phyloP scores from a whole-genome alignment of 2,797 vertebrate species.

The Podarcis siculus region DNA sequence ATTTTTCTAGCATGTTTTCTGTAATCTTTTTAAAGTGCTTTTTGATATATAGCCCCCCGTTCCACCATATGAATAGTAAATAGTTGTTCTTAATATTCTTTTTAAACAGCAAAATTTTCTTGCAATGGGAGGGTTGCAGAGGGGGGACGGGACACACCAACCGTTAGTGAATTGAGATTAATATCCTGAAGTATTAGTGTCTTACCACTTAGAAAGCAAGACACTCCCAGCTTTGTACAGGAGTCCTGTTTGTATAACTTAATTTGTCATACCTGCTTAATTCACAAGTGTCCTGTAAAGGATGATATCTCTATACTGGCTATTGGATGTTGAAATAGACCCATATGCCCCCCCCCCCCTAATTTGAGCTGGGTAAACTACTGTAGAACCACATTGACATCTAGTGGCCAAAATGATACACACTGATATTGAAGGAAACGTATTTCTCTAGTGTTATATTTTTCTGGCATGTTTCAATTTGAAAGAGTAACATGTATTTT shows the following conservation, averaged over 20 bases:
- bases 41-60: background rate
- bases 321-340: fast-evolving
- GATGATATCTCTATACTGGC: fast-evolving
- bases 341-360: fast-evolving
- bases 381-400: slow-evolving; percentile 71
- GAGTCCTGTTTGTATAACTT: background rate
- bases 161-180: background rate
- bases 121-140: background rate
- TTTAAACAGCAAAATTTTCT: slow-evolving; percentile 1
- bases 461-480: background rate
- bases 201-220: background rate
- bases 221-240: background rate
- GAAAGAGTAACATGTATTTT: background rate
- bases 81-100: background rate
- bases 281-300: background rate
- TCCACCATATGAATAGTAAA: background rate
- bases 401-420: slow-evolving; percentile 57
- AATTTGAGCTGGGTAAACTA: background rate
- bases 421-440: fast-evolving
- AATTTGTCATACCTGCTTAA: background rate
- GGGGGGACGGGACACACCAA: too few species aligned
- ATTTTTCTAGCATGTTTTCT: too few species aligned
- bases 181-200: background rate
- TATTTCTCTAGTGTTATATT: background rate
- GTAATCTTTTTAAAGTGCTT: background rate